Conservation (phyloP, 2,888 invertebrate genomes). For the Panzeria rudis region DNA sequence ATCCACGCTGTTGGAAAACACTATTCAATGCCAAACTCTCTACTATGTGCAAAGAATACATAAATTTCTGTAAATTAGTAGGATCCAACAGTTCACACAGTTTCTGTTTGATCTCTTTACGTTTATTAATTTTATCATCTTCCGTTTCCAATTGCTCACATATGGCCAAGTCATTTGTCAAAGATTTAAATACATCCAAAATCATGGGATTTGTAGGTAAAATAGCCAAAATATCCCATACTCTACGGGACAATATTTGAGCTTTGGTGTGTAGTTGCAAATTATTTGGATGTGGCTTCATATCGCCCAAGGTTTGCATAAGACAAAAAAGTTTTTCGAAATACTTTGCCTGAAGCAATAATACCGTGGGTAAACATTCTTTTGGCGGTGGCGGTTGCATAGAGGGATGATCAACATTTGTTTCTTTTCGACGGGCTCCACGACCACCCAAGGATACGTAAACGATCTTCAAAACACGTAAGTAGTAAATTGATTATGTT, state of each 20-base stretch:
- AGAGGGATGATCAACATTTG: slow-evolving; percentile 90
- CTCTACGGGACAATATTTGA: slow-evolving; percentile 93
- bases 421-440: slow-evolving; percentile 85
- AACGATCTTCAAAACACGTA: slow-evolving; percentile 86
- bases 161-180: slow-evolving; percentile 83
- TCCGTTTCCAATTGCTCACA: slow-evolving; percentile 76
- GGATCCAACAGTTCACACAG: slow-evolving; percentile 92
- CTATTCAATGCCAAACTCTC: slow-evolving; percentile 87
- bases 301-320: slow-evolving; percentile 94
- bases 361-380: slow-evolving; percentile 92
- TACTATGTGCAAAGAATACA: slow-evolving; percentile 97
- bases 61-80: slow-evolving; percentile 95
- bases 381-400: slow-evolving; percentile 94
- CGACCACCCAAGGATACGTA: slow-evolving; percentile 94
- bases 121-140: slow-evolving; percentile 79
- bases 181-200: slow-evolving; percentile 90
- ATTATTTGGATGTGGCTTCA: slow-evolving; percentile 90
- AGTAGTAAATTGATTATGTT: neutral
- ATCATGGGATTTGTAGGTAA: slow-evolving; percentile 95
- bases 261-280: slow-evolving; percentile 92
- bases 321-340: slow-evolving; percentile 95
- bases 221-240: slow-evolving; percentile 97
- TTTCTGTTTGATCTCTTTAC: slow-evolving; percentile 81
- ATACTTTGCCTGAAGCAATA: slow-evolving; percentile 93
- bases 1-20: slow-evolving; percentile 74